Evolutionary conservation across 1,140 invertebrate species (phyloP).

Genomic region (Drusus annulatus): DNA sequence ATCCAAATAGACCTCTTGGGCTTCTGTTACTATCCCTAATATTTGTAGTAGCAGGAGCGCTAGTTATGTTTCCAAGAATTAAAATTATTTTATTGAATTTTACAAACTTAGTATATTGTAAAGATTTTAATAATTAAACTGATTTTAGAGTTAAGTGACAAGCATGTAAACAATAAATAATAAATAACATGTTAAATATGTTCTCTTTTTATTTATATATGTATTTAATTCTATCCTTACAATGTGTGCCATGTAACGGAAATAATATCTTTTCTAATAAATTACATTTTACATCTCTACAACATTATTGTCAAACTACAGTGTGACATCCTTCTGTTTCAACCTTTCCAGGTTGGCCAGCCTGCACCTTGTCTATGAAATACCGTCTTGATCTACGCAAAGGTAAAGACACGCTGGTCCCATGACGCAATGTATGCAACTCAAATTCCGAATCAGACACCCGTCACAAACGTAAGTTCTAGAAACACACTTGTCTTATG

Average conservation of each 20-base stretch:
- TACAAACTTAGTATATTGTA: slow-evolving; percentile 73
- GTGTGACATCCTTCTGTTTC: no score
- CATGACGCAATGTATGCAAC: no score
- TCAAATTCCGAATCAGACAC: no score
- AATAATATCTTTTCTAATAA: no score
- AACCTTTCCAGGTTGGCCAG: no score
- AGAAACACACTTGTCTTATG: no score
- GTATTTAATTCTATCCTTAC: not conserved
- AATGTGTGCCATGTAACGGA: not conserved
- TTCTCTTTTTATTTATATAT: slow-evolving; percentile 17
- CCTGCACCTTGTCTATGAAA: no score
- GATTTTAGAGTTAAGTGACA: slow-evolving; percentile 57
- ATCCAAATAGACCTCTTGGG: slow-evolving; percentile 22
- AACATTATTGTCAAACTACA: no score
- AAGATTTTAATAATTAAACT: slow-evolving; percentile 66
- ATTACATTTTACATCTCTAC: no score
- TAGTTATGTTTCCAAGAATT: slow-evolving; percentile 71
- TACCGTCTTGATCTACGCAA: no score
- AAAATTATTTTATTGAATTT: slow-evolving; percentile 72
- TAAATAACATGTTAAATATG: slow-evolving; percentile 71
- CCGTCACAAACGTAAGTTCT: no score
- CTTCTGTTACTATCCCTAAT: slow-evolving; percentile 46
- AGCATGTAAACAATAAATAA: slow-evolving; percentile 61
- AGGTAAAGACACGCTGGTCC: no score
- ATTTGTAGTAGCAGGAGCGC: slow-evolving; percentile 34